phyloP scores from a whole-genome alignment of 2,113 vertebrate genomes.

The Rutilus rutilus region DNA sequence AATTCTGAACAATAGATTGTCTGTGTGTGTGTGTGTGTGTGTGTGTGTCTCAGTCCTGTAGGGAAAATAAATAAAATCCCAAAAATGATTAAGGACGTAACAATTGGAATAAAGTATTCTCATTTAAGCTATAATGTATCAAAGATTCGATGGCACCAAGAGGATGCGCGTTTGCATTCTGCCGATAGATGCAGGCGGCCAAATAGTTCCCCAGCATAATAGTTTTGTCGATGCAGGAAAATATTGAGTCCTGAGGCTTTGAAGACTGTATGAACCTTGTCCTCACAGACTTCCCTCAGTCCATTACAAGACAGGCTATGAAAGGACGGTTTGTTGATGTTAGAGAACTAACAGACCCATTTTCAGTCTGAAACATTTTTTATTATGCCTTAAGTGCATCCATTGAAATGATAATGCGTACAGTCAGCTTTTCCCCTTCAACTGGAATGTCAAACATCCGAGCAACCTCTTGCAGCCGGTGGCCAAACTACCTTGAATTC shows the following conservation, averaged over 20 bases:
- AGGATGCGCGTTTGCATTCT: not conserved
- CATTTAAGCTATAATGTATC: not conserved
- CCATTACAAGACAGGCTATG: not conserved
- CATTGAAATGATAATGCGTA: not conserved
- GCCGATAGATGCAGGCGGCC: not conserved
- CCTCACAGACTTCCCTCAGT: not conserved
- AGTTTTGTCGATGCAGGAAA: slow-evolving; percentile 29
- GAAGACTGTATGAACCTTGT: slow-evolving; percentile 15
- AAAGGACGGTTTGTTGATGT: slow-evolving; percentile 5
- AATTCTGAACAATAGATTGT: not conserved
- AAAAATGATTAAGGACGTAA: slow-evolving; percentile 1
- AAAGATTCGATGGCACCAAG: not conserved
- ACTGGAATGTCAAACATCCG: not conserved
- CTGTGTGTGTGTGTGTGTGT: not conserved
- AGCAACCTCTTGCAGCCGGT: not conserved
- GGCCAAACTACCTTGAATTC: not conserved
- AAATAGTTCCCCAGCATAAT: slow-evolving; percentile 2
- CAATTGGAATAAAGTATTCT: slow-evolving; percentile 31
- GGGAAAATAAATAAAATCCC: not conserved
- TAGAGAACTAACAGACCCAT: not conserved
- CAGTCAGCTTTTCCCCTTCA: not conserved
- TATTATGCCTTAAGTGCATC: not conserved
- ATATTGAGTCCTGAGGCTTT: slow-evolving; percentile 1
- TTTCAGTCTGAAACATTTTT: not conserved
- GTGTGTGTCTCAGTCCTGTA: not conserved